phyloP scores from a whole-genome alignment of 1,140 invertebrate genomes.

The Varroa destructor region DNA sequence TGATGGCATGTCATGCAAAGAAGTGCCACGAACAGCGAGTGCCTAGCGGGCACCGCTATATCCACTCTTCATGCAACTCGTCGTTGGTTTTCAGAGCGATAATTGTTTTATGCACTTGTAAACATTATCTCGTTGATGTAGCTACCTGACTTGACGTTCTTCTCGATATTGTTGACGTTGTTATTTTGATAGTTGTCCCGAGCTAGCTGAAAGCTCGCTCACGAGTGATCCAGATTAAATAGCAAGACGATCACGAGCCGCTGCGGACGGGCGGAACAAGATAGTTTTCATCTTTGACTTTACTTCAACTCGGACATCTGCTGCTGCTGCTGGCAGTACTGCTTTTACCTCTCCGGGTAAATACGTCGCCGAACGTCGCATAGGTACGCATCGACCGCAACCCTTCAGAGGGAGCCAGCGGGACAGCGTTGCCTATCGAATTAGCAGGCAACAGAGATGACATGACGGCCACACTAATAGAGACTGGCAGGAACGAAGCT shows the following conservation, averaged over 20 bases:
- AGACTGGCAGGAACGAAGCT: too few relatives aligned
- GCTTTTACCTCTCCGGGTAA: background rate
- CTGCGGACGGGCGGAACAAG: slow-evolving; percentile 3
- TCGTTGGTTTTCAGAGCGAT: too few relatives aligned
- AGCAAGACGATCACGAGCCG: slow-evolving; percentile 12
- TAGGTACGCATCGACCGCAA: background rate
- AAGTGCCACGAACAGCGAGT: too few relatives aligned
- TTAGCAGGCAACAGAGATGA: too few relatives aligned
- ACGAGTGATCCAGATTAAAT: slow-evolving; percentile 27
- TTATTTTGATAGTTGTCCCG: too few relatives aligned
- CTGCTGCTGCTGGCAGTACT: background rate
- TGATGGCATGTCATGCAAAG: too few relatives aligned
- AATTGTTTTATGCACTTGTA: slow-evolving; percentile 18
- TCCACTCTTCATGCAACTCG: too few relatives aligned
- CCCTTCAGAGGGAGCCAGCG: background rate
- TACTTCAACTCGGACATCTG: background rate
- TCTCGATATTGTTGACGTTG: too few relatives aligned
- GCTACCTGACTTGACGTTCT: too few relatives aligned
- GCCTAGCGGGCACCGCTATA: too few relatives aligned
- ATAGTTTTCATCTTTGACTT: background rate
- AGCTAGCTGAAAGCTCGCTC: slow-evolving; percentile 1
- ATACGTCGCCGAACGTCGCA: background rate
- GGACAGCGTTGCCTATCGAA: background rate
- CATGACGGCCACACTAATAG: too few relatives aligned
- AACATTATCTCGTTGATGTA: slow-evolving; percentile 20